Percentiles rank a stretch among this genome's conserved stretches.
These are phyloP conservation scores for Hormiphora californensis DNA, from an alignment of 37 sponge, comb jelly and placozoan genomes.

Conservation along the genomic window DNA sequence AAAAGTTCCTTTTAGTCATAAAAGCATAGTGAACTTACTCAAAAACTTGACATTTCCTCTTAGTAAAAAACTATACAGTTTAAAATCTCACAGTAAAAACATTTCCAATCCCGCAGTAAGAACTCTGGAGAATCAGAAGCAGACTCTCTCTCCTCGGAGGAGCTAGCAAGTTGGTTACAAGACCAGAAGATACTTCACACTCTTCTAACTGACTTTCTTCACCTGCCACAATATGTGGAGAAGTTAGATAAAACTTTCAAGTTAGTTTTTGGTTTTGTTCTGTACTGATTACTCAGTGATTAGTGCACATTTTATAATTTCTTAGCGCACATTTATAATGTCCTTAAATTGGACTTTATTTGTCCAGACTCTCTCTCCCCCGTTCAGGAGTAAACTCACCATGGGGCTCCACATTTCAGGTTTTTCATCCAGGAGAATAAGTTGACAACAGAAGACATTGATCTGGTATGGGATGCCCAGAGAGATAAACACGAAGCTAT, in stretches of 20 bases:
- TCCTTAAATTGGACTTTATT: too few relatives aligned
- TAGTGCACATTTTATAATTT: too few relatives aligned
- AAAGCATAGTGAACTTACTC: too few relatives aligned
- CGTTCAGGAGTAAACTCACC: too few relatives aligned
- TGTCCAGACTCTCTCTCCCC: not conserved
- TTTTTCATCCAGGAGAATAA: conserved; percentile 42
- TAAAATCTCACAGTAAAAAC: too few relatives aligned
- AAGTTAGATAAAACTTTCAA: conserved; percentile 83
- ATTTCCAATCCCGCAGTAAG: too few relatives aligned
- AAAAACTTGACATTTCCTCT: not conserved
- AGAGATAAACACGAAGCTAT: conserved; percentile 87
- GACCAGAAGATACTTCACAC: conserved; percentile 73
- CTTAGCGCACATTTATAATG: too few relatives aligned
- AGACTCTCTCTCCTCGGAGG: conserved; percentile 15
- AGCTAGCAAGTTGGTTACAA: conserved; percentile 9
- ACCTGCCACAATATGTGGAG: conserved; percentile 96
- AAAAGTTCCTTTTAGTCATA: too few relatives aligned
- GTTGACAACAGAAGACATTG: conserved; percentile 75
- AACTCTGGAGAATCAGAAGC: too few relatives aligned
- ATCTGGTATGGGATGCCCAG: conserved; percentile 82
- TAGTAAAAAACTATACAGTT: too few relatives aligned
- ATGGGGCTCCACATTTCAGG: too few relatives aligned
- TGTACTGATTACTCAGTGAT: not conserved
- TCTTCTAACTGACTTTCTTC: conserved; percentile 90
- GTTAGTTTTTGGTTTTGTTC: conserved; percentile 57